Percentiles rank a stretch among this genome's conserved stretches.
Evolutionary conservation across 2,888 invertebrate genomes (phyloP).

Genomic region (Cabera pusaria): DNA sequence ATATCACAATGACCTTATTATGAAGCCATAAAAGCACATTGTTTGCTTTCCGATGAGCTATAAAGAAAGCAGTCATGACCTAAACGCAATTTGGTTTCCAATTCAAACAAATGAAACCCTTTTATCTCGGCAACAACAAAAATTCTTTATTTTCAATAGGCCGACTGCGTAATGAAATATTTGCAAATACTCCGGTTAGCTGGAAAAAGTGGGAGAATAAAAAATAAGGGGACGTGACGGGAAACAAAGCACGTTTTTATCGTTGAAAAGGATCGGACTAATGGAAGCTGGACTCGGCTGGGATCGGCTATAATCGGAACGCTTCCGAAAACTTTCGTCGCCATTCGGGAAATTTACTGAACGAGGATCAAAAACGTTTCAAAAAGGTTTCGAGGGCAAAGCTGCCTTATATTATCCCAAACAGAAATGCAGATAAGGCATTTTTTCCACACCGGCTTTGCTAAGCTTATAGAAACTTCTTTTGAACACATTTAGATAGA

Average conservation of each 20-base stretch:
- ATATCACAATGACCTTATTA: conserved; percentile 38
- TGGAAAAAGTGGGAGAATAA: conserved; percentile 57
- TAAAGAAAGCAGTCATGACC: conserved; percentile 53
- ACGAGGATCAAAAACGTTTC: conserved; percentile 31
- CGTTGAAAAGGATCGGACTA: conserved; percentile 66
- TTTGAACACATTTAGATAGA: too few species aligned
- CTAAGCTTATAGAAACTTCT: conserved; percentile 2
- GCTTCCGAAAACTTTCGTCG: conserved; percentile 38
- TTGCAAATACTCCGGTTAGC: conserved; percentile 61
- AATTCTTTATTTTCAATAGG: conserved; percentile 59
- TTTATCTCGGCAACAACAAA: conserved; percentile 57
- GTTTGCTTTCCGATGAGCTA: conserved; percentile 40
- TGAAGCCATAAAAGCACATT: conserved; percentile 46
- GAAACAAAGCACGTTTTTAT: conserved; percentile 76
- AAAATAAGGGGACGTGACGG: conserved; percentile 73
- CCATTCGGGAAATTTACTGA: conserved; percentile 23
- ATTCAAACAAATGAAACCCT: conserved; percentile 62
- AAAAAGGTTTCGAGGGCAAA: conserved; percentile 9
- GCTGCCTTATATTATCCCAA: conserved; percentile 17
- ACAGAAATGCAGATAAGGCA: conserved; percentile 18
- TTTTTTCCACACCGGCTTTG: conserved; percentile 7
- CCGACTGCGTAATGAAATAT: conserved; percentile 65
- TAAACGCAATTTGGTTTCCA: conserved; percentile 56
- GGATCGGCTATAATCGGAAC: conserved; percentile 45
- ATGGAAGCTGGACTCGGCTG: conserved; percentile 57